These are phyloP conservation scores for Cryptotis parvus DNA, from an alignment of 2,113 vertebrate genomes.

Conservation along the genomic window DNA sequence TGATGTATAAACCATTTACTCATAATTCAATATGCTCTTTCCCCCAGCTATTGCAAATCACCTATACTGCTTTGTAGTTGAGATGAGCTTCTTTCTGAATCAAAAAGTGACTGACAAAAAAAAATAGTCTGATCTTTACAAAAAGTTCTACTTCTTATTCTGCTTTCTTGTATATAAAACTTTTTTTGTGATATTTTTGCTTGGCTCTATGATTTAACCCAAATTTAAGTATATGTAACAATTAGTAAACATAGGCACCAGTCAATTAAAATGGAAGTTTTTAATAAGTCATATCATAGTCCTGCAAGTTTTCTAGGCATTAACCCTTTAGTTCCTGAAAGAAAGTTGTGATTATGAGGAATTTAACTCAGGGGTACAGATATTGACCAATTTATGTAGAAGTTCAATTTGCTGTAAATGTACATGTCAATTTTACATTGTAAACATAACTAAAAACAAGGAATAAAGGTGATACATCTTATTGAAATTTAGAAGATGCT, in stretches of 20 bases:
- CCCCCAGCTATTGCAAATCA: background rate
- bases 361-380: background rate
- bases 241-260: background rate
- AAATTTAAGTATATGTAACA: slow-evolving; percentile 7
- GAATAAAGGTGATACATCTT: background rate
- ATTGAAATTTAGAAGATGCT: background rate
- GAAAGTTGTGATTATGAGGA: no score
- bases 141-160: background rate
- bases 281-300: background rate
- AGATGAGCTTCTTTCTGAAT: slow-evolving; percentile 43
- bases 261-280: background rate
- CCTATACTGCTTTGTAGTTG: slow-evolving; percentile 14
- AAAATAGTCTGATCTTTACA: background rate
- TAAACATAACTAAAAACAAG: background rate
- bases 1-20: slow-evolving; percentile 13
- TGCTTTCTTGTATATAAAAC: background rate
- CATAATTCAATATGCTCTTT: background rate
- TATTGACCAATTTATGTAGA: background rate
- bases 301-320: background rate
- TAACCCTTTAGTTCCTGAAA: background rate
- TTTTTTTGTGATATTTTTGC: slow-evolving; percentile 20
- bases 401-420: background rate
- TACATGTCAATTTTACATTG: background rate
- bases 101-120: background rate
- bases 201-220: background rate